These are phyloP conservation scores for Florisuga fusca DNA, from an alignment of 2,797 vertebrate species.

Conservation along the genomic window DNA sequence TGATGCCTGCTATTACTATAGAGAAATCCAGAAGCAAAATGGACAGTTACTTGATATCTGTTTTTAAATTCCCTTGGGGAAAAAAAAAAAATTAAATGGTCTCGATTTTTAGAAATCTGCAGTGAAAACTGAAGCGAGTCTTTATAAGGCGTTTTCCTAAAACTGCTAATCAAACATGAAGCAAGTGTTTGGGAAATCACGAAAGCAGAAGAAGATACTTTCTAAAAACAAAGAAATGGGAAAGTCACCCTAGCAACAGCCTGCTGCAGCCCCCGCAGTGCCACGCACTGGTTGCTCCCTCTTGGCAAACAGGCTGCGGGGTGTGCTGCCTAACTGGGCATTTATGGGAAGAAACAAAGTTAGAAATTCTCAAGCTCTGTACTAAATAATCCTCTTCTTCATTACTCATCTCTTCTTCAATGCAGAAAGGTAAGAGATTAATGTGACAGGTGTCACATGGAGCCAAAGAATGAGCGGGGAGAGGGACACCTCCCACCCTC, in stretches of 20 bases:
- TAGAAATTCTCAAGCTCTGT: not conserved
- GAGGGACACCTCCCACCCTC: not conserved
- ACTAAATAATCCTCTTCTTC: not conserved
- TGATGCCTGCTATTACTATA: not conserved
- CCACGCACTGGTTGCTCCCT: not conserved
- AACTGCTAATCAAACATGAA: not conserved
- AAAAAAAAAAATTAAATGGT: not conserved
- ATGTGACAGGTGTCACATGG: rapidly evolving
- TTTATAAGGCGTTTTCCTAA: not conserved
- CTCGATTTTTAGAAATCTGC: not conserved
- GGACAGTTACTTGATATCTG: not conserved
- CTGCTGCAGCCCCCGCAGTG: rapidly evolving
- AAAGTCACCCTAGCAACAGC: not conserved
- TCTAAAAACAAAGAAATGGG: not conserved
- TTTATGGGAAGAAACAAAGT: not conserved
- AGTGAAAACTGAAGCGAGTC: not conserved
- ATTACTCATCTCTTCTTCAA: not conserved
- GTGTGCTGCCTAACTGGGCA: not conserved
- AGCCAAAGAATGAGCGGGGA: not conserved
- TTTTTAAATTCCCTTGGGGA: not conserved
- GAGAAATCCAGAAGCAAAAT: not conserved
- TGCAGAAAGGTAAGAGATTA: not conserved
- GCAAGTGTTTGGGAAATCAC: not conserved
- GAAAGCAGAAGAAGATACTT: not conserved
- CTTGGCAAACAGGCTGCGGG: not conserved